A percentile compares a stretch with the other conserved stretches of the same genome.
Evolutionary conservation across 2,888 invertebrate genomes (phyloP).

Genomic region (Clostera curtula): DNA sequence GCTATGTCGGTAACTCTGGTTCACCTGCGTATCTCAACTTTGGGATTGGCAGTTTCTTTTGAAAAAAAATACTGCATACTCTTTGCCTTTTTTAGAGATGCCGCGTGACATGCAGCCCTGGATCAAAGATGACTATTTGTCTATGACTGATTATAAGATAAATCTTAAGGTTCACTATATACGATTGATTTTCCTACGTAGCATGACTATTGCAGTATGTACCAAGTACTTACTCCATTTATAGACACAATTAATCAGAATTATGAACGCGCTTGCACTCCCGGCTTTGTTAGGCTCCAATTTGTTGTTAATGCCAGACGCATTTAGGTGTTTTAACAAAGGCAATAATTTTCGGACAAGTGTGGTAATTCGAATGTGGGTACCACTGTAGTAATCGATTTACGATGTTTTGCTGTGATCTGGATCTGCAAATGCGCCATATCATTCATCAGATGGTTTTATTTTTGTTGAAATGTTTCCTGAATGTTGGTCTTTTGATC

Average conservation of each 20-base stretch:
- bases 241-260: constrained; percentile 54
- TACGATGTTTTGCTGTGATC: constrained; percentile 23
- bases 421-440: constrained; percentile 11
- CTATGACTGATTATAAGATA: no score
- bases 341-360: constrained; percentile 35
- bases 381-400: constrained; percentile 21
- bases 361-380: constrained; percentile 24
- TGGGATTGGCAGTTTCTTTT: no score
- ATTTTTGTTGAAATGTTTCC: constrained; percentile 8
- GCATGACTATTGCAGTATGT: no score
- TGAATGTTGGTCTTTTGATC: neutral
- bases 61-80: no score
- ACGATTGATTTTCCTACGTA: no score
- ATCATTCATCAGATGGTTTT: constrained; percentile 13
- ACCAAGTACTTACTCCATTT: no score
- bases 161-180: no score
- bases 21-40: no score
- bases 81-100: no score
- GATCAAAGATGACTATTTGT: no score
- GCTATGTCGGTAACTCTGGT: no score
- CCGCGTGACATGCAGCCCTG: no score
- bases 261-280: constrained; percentile 35
- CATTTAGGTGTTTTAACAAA: constrained; percentile 36
- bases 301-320: constrained; percentile 31
- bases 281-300: constrained; percentile 29